A percentile compares a stretch with the other conserved stretches of the same genome.
phyloP scores from a whole-genome alignment of 2,797 vertebrate species.

The Phataginus tricuspis region DNA sequence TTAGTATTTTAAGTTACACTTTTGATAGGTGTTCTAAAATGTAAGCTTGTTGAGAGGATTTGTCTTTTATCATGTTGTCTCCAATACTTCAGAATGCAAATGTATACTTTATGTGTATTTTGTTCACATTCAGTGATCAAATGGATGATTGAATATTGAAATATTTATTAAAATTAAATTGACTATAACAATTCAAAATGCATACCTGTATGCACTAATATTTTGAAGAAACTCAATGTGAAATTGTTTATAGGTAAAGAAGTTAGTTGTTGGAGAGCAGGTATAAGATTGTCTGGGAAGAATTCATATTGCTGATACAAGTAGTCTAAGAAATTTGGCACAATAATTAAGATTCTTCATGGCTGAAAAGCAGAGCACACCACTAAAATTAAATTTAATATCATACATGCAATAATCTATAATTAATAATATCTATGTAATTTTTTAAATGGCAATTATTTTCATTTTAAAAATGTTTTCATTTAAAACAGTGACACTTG shows the following conservation, averaged over 20 bases:
- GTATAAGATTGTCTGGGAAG: background rate
- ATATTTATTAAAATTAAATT: conserved; percentile 3
- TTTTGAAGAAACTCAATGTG: background rate
- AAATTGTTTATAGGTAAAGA: background rate
- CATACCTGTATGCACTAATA: background rate
- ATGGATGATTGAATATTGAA: background rate
- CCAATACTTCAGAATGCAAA: background rate
- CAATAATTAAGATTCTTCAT: background rate
- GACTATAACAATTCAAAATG: background rate
- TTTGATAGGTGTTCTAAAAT: background rate
- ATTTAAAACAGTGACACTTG: background rate
- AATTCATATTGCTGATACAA: background rate
- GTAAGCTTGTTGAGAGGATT: background rate
- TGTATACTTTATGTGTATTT: background rate
- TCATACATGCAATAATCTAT: background rate
- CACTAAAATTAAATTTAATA: background rate
- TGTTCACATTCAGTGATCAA: background rate
- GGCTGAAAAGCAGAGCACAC: background rate
- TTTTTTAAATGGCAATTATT: background rate
- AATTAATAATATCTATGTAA: background rate
- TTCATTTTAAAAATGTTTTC: background rate
- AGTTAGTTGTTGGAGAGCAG: background rate
- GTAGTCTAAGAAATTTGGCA: background rate
- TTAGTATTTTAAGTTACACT: background rate
- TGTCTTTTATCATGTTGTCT: background rate